Evolutionary conservation across 2,113 vertebrate genomes (phyloP), one percentile per base, ranked within the genome.

Genomic region (Danionella cerebrum): DNA sequence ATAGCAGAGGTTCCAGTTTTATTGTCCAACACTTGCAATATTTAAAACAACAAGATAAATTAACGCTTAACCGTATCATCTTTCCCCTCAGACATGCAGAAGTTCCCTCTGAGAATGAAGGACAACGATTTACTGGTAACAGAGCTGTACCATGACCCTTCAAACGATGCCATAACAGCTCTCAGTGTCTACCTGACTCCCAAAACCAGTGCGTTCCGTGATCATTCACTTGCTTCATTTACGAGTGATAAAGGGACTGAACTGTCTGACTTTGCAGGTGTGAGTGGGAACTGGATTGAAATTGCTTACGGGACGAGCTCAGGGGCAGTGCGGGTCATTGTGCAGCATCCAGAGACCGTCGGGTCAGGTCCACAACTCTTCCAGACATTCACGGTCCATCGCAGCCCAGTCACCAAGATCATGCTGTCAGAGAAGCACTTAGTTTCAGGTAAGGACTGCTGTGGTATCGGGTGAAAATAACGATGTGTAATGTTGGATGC

Each of bases 231-330:
- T 1, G 12, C 27, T 24, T n/a, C 22, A 9, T 18, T 5, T n/a
- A 8, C 33, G 38, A 27, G 3, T 44, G 12, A 6, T 63, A 2
- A 57, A 19, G 14, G 13, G 14, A 5, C 29, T 45, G 42, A 53
- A 25, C 55, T 29, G 22, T n/a, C 7, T 53, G 38, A 21, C 7
- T 55, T 12, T 38, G 35, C 36, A 98, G 95, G 95, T 82, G 92
- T 96, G 82, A 98, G 95, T 36, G 95, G 95, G 35, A 97, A 98
- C 78, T 98, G 95, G 95, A 96, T 98, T 41, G 95, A 98, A 85
- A 98, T 98, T 4, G 93, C 95, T 2, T 98, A 97, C 0, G 95
- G 95, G 29, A 98, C 95, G 1, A 98, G 95, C 76, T 96, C 95
- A 0, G 95, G 95, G 31, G 95, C 95, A 0, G 95, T 98, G 39